Percentiles rank a stretch among this genome's conserved stretches.
Conservation (phyloP, 2,113 vertebrate genomes). For the Lepisosteus osseus region DNA sequence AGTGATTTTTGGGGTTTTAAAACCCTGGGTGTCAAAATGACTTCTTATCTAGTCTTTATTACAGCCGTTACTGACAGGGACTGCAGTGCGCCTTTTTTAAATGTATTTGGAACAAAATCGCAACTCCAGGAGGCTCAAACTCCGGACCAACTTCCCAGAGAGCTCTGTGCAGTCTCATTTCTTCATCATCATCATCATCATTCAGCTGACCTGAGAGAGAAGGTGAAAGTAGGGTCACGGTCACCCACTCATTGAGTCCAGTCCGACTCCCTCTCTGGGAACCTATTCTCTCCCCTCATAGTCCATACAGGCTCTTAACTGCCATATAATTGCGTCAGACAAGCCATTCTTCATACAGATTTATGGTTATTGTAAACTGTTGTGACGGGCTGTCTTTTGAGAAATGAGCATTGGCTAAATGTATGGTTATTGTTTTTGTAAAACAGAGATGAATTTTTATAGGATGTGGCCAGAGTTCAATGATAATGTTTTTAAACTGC, state of each 20-base stretch:
- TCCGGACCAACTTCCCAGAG: not conserved
- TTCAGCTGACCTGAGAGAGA: not conserved
- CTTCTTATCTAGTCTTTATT: no score
- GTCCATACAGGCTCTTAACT: constrained; percentile 27
- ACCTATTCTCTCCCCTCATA: constrained; percentile 13
- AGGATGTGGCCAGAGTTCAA: constrained; percentile 59
- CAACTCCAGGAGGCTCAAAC: no score
- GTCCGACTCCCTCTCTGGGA: not conserved
- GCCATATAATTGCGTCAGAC: constrained; percentile 30
- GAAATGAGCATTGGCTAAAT: constrained; percentile 65
- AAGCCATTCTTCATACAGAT: constrained; percentile 46
- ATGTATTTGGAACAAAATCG: no score
- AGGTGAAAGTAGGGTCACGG: not conserved
- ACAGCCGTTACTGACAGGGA: no score
- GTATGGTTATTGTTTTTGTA: constrained; percentile 64
- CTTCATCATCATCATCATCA: not conserved
- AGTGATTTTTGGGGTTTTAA: no score
- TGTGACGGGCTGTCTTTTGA: constrained; percentile 52
- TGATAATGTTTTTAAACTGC: constrained; percentile 70
- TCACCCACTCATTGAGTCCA: not conserved
- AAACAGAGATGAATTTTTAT: constrained; percentile 69
- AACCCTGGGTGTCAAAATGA: no score
- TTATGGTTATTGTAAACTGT: constrained; percentile 58
- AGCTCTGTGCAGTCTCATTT: not conserved
- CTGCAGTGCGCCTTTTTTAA: no score